Evolutionary conservation across 2,113 vertebrate species (phyloP), one percentile per base, ranked within the genome.

Genomic region (Pseudorectes ferrugineus): DNA sequence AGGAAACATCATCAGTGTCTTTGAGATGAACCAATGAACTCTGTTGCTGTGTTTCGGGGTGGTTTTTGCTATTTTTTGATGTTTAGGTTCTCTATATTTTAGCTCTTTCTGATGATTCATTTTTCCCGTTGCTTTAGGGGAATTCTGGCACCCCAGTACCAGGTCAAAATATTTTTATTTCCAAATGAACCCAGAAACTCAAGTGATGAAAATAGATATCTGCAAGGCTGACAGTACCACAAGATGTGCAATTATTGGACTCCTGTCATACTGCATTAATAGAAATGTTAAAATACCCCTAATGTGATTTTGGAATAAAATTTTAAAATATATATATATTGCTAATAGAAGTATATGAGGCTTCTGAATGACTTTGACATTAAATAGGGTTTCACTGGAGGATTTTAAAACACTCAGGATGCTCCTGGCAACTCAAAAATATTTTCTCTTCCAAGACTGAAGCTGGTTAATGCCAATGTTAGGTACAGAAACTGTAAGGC

Each of bases 161-260:
- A 52, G 54, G 12, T 48, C 19, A 21, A 46, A 74, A 15, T 67
- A 38, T 20, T 91, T 89, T 49, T 43, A 49, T 92, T 94, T 85
- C 48, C 20, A 65, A 48, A 63, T 13, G 10, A 71, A 46, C 16
- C 7, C 28, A 65, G 42, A 57, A 92, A 51, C 12, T 76, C 6
- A 18, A n/a, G 31, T 0, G 4, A 48, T 67, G 57, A n/a, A 72
- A 92, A 59, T 1, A 10, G 4, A 0, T 20, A 33, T 76, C 29
- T 85, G 4, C 46, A 55, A 79, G 38, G 22, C 25, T 84, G 68
- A 61, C 6, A 45, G n/a, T 28, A 55, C 57, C 17, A 48, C 22
- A 35, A 24, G n/a, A 52, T 29, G 16, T 54, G 43, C 26, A 62
- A 11, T 55, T 68, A 83, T 40, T 89, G 23, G 6, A n/a, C 57